These are phyloP conservation scores for Paramisgurnus dabryanus DNA, from an alignment of 2,113 vertebrate species.

Conservation along the genomic window DNA sequence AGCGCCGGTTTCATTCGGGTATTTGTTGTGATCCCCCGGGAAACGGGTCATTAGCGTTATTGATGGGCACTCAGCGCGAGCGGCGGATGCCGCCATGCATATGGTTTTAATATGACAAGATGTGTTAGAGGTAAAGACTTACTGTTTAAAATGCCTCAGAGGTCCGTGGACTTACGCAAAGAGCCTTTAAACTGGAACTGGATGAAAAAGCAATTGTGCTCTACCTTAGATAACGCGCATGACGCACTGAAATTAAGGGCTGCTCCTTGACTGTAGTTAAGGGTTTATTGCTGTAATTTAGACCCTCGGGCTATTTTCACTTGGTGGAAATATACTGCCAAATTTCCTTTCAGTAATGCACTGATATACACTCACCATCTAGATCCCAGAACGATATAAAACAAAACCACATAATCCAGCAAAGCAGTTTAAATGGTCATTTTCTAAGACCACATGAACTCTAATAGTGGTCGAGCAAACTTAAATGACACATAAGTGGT, in stretches of 20 bases:
- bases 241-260: conserved; percentile 20
- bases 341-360: conserved; percentile 27
- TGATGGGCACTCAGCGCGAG: conserved; percentile 65
- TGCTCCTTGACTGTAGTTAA: conserved; percentile 24
- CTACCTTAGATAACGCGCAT: conserved; percentile 28
- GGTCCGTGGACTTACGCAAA: conserved; percentile 31
- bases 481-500: neutral
- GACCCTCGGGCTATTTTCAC: conserved; percentile 16
- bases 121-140: conserved; percentile 65
- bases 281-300: conserved; percentile 27
- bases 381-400: conserved; percentile 20
- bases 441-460: neutral
- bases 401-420: neutral
- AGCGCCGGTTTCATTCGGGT: conserved; percentile 57
- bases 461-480: no score
- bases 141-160: conserved; percentile 42
- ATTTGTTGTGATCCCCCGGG: conserved; percentile 65
- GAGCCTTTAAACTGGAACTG: conserved; percentile 1
- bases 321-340: conserved; percentile 29
- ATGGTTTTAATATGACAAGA: conserved; percentile 69
- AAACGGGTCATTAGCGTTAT: conserved; percentile 71
- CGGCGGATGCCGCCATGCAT: conserved; percentile 55
- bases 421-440: neutral
- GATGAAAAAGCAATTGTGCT: conserved; percentile 11
- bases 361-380: conserved; percentile 11